Conservation (phyloP, 2,888 invertebrate species). For the Chaetogeoica ovagalla region DNA sequence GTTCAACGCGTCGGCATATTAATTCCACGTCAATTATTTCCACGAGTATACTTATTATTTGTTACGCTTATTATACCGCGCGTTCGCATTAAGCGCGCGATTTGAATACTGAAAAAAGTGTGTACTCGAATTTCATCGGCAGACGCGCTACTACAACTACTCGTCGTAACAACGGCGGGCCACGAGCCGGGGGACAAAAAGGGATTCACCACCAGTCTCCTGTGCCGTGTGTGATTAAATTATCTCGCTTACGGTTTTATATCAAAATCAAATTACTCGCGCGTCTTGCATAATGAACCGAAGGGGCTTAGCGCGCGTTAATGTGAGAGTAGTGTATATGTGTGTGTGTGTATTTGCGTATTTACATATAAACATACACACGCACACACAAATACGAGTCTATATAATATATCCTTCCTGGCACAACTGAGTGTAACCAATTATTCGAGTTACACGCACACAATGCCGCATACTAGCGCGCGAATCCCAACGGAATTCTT, state of each 20-base stretch:
- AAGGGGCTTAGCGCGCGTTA: slow-evolving; percentile 47
- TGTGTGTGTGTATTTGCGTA: neutral
- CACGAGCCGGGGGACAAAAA: neutral
- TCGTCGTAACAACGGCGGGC: neutral
- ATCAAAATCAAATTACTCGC: slow-evolving; percentile 48
- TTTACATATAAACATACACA: neutral
- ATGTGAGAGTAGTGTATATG: slow-evolving; percentile 23
- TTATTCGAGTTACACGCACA: slow-evolving; percentile 39
- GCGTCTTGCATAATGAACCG: slow-evolving; percentile 49
- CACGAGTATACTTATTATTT: neutral
- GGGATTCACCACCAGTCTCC: slow-evolving; percentile 13
- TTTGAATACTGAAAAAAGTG: slow-evolving; percentile 20
- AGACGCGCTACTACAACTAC: neutral
- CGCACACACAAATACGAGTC: neutral
- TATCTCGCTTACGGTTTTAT: slow-evolving; percentile 50
- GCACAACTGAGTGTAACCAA: slow-evolving; percentile 50
- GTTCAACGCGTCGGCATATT: neutral
- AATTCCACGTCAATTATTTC: slow-evolving; percentile 13
- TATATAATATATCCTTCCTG: slow-evolving; percentile 35
- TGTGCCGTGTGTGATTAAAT: slow-evolving; percentile 28
- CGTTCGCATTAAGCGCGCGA: neutral
- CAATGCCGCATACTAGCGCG: neutral
- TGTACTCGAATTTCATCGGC: slow-evolving; percentile 39
- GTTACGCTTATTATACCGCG: neutral
- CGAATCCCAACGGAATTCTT: slow-evolving; percentile 36